Conservation (phyloP, 2,113 vertebrate species). For the Seriola rivoliana region DNA sequence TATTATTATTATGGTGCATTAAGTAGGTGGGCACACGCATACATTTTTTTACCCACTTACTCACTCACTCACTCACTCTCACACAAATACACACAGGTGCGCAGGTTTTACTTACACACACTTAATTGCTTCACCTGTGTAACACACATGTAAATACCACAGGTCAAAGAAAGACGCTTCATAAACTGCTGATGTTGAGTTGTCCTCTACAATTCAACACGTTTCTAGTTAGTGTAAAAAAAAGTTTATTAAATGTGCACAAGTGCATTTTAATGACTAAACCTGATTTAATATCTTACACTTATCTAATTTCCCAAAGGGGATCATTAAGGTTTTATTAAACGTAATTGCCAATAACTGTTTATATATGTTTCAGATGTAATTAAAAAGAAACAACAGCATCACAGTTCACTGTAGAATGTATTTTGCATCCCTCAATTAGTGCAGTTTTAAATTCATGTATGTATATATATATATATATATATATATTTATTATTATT, state of each 20-base stretch:
- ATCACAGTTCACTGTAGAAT: slow-evolving; percentile 36
- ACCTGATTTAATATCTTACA: slow-evolving; percentile 23
- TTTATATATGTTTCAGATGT: slow-evolving; percentile 43
- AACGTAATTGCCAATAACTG: slow-evolving; percentile 51
- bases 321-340: slow-evolving; percentile 43
- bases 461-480: too few species aligned
- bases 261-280: slow-evolving; percentile 12
- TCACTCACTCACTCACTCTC: not conserved
- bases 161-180: not conserved
- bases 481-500: too few species aligned
- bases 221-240: not conserved
- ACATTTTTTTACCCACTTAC: not conserved
- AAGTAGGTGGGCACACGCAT: not conserved
- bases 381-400: slow-evolving; percentile 47
- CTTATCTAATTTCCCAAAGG: slow-evolving; percentile 46
- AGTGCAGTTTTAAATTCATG: slow-evolving; percentile 1
- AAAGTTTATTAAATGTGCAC: not conserved
- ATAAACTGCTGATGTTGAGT: not conserved
- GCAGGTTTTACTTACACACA: not conserved
- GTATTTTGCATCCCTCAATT: slow-evolving; percentile 4
- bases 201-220: not conserved
- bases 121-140: not conserved
- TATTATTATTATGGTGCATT: not conserved
- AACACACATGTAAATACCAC: not conserved
- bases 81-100: not conserved